phyloP scores from a whole-genome alignment of 2,888 invertebrate genomes.

The Eilema griseolum region DNA sequence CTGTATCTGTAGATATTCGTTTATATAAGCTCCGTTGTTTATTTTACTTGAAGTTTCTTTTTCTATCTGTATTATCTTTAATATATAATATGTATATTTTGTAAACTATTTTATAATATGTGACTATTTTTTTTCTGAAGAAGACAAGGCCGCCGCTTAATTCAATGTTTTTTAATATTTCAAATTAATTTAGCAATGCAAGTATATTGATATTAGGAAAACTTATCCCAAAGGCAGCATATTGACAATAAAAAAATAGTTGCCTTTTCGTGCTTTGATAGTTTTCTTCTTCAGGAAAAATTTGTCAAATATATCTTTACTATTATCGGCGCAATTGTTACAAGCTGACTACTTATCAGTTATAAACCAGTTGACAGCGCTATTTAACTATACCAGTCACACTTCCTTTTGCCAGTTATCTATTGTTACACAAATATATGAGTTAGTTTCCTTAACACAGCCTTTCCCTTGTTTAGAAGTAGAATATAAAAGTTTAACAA shows the following conservation, averaged over 20 bases:
- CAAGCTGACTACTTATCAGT: neutral
- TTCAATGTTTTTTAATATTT: neutral
- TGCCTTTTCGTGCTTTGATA: neutral
- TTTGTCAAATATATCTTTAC: neutral
- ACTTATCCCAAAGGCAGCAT: neutral
- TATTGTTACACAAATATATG: conserved; percentile 39
- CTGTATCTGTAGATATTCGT: conserved; percentile 51
- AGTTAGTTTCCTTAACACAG: conserved; percentile 31
- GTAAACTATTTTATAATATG: neutral
- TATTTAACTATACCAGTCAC: conserved; percentile 36
- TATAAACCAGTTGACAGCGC: conserved; percentile 14
- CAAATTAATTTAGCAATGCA: neutral
- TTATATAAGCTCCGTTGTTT: conserved; percentile 28
- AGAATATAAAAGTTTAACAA: conserved; percentile 75
- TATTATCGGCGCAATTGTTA: conserved; percentile 7
- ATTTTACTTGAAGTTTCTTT: conserved; percentile 14
- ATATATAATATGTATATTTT: neutral
- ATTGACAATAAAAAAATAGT: neutral
- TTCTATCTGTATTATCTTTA: conserved; percentile 2
- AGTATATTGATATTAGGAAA: neutral
- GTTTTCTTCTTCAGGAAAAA: neutral
- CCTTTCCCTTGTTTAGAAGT: conserved; percentile 59
- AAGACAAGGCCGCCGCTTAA: neutral
- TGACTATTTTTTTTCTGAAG: neutral
- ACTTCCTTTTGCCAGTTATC: conserved; percentile 32